A percentile compares a stretch with the other conserved stretches of the same genome.
Evolutionary conservation across 2,113 vertebrate genomes (phyloP).

Genomic region (Octodon degus): DNA sequence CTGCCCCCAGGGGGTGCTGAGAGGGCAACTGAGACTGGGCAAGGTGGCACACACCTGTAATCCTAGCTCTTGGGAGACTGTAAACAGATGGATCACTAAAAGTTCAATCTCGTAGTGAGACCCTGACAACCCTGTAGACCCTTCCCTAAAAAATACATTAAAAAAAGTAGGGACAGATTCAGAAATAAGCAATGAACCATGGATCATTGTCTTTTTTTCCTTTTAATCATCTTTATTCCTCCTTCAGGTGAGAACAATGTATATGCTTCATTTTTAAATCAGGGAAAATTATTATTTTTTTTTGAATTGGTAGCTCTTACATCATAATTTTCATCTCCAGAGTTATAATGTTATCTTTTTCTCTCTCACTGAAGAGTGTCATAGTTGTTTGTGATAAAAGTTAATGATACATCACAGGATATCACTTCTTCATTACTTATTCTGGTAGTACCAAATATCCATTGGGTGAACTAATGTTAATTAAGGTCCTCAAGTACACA

Average conservation of each 20-base stretch:
- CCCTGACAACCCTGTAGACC: too few relatives aligned
- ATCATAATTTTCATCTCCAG: background rate
- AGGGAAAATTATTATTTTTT: background rate
- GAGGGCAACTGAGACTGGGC: too few relatives aligned
- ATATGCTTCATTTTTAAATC: background rate
- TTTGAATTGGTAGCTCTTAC: background rate
- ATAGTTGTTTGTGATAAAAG: background rate
- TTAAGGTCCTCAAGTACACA: background rate
- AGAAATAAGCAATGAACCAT: background rate
- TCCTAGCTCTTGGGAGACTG: too few relatives aligned
- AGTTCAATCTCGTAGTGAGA: too few relatives aligned
- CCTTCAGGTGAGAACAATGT: background rate
- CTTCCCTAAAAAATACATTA: too few relatives aligned
- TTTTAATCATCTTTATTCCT: background rate
- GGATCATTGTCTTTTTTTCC: background rate
- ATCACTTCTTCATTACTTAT: background rate
- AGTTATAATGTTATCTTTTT: background rate
- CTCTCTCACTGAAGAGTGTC: background rate
- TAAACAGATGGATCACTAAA: too few relatives aligned
- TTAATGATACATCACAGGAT: background rate
- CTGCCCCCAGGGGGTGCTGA: too few relatives aligned
- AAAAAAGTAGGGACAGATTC: too few relatives aligned
- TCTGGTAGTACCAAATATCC: background rate
- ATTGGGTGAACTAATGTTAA: background rate
- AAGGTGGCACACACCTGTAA: too few relatives aligned